Base-by-base conservation (phyloP, 2,888 invertebrate species). In the Dendrolimus houi region DNA sequence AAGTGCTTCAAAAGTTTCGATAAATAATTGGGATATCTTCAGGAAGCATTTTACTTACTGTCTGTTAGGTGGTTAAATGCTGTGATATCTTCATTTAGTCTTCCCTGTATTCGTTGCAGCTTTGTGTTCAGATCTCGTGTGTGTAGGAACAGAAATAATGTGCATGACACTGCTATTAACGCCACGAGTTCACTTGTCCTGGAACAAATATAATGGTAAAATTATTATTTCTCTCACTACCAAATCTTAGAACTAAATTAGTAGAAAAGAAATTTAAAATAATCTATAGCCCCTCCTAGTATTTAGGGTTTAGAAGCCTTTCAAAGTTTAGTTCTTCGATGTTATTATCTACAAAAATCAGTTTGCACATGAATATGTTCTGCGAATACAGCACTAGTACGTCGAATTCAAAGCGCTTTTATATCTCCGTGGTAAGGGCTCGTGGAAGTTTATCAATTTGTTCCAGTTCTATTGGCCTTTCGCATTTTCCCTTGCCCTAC, bases 171-270 rank as follows among this genome's bases (percentile, higher is more conserved):
- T 47, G 96, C 96, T 73, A 96, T 91, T 64, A 96, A 87, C 14
- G 96, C 96, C 67, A 96, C 94, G 74, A 96, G 90, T 85, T 96
- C 96, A 74, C 95, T 96, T 58, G 96, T 96, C 83, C 96, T 96
- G 92, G 0, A 83, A 83, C 62, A 73, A 75, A 52, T 52, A 56
- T 56, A 64, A 56, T 52, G 40, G 41, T 29, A 54, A 8, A 14
- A 52, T 57, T 47, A 42, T 47, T 52, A 54, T 13, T 52, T 0
- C 29, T 29, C 6, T 29, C 29, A 29, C 29, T 29, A 29, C 29
- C 29, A 3, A 29, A 29, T 29, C 29, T 29, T 3, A 29, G 29
- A 29, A 29, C 29, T 0, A 3, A 29, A 6, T 3, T 29, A 29
- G 29, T 3, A 29, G 3, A 29, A 29, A 29, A 29, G 6, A 3